Percentiles rank a stretch among this genome's conserved stretches.
Evolutionary conservation across 2,113 vertebrate genomes (phyloP).

Genomic region (Tympanuchus pallidicinctus): DNA sequence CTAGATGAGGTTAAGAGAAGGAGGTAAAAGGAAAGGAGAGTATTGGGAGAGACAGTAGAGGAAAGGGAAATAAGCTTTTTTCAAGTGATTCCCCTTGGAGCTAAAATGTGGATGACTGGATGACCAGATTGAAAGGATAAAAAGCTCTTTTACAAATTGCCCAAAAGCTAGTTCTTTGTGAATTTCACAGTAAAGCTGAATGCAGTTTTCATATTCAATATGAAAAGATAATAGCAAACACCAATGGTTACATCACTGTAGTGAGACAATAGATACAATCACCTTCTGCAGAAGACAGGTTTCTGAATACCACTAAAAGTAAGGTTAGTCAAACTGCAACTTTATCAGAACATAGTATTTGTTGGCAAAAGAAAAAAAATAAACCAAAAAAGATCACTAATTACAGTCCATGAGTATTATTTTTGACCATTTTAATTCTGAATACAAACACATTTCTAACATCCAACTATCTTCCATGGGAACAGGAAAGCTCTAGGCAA

Average conservation of each 20-base stretch:
- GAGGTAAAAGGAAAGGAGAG: constrained; percentile 14
- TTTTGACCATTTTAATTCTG: background rate
- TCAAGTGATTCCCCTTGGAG: constrained; percentile 33
- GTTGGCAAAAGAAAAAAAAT: background rate
- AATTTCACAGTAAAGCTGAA: constrained; percentile 38
- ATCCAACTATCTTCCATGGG: background rate
- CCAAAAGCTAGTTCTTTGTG: constrained; percentile 9
- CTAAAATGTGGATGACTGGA: background rate
- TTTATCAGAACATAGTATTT: background rate
- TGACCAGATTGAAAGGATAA: constrained; percentile 22
- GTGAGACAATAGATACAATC: background rate
- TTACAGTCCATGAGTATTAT: background rate
- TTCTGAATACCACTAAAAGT: background rate
- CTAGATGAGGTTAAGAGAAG: constrained; percentile 22
- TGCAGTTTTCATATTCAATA: constrained; percentile 13
- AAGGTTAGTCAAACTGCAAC: background rate
- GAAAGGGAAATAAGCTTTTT: constrained; percentile 30
- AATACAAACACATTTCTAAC: background rate
- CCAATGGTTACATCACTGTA: background rate
- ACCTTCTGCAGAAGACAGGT: background rate
- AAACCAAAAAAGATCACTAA: background rate
- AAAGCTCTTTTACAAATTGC: constrained; percentile 33
- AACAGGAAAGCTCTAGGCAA: background rate
- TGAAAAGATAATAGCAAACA: background rate
- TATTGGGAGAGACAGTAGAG: background rate